Evolutionary conservation across 2,888 invertebrate genomes (phyloP).

Genomic region (Melanargia galathea): DNA sequence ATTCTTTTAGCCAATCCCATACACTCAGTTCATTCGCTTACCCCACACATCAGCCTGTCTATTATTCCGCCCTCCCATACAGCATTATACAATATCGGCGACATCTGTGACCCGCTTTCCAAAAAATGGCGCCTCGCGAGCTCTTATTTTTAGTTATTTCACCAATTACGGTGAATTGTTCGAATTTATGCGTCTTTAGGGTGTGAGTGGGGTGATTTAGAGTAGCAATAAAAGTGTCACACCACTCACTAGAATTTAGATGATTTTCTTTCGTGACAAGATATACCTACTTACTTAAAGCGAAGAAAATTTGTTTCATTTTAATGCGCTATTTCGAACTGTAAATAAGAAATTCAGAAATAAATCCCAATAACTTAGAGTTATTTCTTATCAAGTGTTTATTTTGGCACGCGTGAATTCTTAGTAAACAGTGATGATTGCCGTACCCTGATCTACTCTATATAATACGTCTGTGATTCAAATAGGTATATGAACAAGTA

Average conservation of each 20-base stretch:
- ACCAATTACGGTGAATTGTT: conserved; percentile 34
- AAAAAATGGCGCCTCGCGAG: conserved; percentile 52
- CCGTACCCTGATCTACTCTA: too few relatives aligned
- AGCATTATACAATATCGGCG: conserved; percentile 57
- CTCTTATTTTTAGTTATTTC: conserved; percentile 37
- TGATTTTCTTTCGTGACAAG: not conserved
- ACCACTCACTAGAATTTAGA: not conserved
- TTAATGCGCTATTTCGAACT: too few relatives aligned
- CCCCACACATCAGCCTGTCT: conserved; percentile 38
- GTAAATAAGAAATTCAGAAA: too few relatives aligned
- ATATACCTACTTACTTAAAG: too few relatives aligned
- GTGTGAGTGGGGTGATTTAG: conserved; percentile 9
- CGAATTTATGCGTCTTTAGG: conserved; percentile 24
- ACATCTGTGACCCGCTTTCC: conserved; percentile 58
- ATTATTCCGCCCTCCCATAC: conserved; percentile 45
- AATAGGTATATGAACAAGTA: too few relatives aligned
- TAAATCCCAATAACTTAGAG: too few relatives aligned
- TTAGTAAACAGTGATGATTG: too few relatives aligned
- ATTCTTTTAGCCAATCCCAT: not conserved
- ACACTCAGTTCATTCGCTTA: conserved; percentile 22
- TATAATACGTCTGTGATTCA: too few relatives aligned
- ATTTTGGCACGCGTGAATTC: too few relatives aligned
- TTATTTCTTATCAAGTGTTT: too few relatives aligned
- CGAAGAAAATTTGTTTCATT: too few relatives aligned
- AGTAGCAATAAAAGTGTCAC: not conserved